Percentiles rank a stretch among this genome's conserved stretches.
These are phyloP conservation scores for Pterocles gutturalis DNA, from an alignment of 2,113 vertebrate genomes.

Conservation along the genomic window DNA sequence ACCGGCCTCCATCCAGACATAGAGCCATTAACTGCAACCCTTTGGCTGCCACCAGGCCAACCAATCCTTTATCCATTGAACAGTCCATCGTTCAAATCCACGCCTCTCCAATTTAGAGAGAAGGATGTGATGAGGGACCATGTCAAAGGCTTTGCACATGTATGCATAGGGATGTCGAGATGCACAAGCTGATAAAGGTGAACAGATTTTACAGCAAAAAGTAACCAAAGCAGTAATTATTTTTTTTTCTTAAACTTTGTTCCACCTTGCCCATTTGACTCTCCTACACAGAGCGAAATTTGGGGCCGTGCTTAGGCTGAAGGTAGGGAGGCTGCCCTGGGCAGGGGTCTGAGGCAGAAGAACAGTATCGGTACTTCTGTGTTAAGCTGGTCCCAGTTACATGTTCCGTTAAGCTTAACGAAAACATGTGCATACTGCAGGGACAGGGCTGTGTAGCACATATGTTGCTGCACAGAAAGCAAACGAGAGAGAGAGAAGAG, in stretches of 20 bases:
- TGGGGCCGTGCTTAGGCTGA: background rate
- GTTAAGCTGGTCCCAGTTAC: background rate
- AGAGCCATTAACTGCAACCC: too few species aligned
- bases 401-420: background rate
- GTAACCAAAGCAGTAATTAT: background rate
- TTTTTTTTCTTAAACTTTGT: background rate
- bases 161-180: background rate
- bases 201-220: background rate
- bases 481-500: background rate
- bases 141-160: background rate
- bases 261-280: background rate
- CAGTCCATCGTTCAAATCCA: too few species aligned
- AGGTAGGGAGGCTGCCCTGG: background rate
- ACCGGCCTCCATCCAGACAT: too few species aligned
- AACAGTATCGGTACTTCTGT: background rate
- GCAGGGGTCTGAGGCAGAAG: background rate
- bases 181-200: background rate
- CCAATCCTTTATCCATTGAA: too few species aligned
- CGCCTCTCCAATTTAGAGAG: too few species aligned
- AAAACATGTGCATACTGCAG: background rate
- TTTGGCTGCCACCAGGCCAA: too few species aligned
- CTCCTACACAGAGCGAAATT: background rate
- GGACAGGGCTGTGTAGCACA: background rate
- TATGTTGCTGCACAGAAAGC: background rate
- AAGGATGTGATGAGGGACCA: too few species aligned